Evolutionary conservation across 2,797 vertebrate genomes (phyloP).

Genomic region (Coranthus polyacanthus): DNA sequence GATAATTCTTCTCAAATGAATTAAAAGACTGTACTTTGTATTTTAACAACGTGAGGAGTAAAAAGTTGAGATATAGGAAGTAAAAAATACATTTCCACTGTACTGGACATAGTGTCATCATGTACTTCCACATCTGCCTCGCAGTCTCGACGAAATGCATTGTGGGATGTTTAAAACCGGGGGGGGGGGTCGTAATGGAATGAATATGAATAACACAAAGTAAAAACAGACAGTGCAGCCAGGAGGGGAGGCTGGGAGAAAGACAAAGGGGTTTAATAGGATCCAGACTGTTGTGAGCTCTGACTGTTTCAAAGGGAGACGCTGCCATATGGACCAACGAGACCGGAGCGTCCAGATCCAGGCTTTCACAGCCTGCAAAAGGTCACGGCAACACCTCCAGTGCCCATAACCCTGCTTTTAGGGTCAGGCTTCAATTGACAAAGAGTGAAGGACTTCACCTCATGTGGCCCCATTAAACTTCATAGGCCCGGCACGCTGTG

Average conservation of each 20-base stretch:
- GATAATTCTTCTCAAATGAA: no score
- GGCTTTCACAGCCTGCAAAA: slow-evolving; percentile 44
- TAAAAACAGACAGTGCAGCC: slow-evolving; percentile 74
- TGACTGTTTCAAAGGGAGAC: slow-evolving; percentile 72
- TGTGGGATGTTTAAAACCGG: slow-evolving; percentile 66
- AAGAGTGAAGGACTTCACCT: slow-evolving; percentile 70
- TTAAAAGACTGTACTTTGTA: no score
- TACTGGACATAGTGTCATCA: no score
- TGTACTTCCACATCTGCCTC: slow-evolving; percentile 82
- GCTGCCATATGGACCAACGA: slow-evolving; percentile 46
- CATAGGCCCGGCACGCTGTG: slow-evolving; percentile 40
- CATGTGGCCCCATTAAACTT: slow-evolving; percentile 66
- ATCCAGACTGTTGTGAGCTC: slow-evolving; percentile 74
- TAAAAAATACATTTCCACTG: no score
- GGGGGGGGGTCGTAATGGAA: slow-evolving; percentile 63
- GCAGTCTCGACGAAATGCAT: slow-evolving; percentile 76
- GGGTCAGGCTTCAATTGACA: slow-evolving; percentile 65
- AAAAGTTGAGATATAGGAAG: no score
- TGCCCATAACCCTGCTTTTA: slow-evolving; percentile 62
- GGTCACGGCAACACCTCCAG: slow-evolving; percentile 70
- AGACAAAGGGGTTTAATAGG: slow-evolving; percentile 78
- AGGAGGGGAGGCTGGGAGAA: slow-evolving; percentile 63
- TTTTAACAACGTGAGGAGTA: no score
- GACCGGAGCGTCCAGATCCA: slow-evolving; percentile 26
- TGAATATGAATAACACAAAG: slow-evolving; percentile 81